These are phyloP conservation scores for Passer domesticus DNA, from an alignment of 2,113 vertebrate species.

Conservation along the genomic window DNA sequence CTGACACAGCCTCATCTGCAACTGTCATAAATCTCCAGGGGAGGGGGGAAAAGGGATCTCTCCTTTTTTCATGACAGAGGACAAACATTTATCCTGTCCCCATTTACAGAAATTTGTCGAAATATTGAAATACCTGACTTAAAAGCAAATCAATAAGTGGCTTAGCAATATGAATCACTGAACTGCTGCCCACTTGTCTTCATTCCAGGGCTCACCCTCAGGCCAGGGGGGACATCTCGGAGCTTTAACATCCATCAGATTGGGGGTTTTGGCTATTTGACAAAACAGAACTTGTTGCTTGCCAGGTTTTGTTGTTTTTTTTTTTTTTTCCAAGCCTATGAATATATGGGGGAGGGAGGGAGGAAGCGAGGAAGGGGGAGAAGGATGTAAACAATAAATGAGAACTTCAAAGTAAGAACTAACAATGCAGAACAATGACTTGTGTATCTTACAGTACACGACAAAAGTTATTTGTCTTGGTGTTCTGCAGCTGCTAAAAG, in stretches of 20 bases:
- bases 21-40: neutral
- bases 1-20: neutral
- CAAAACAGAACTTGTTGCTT: constrained; percentile 18
- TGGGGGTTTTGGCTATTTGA: neutral
- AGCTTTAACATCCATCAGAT: neutral
- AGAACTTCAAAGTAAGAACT: constrained; percentile 56
- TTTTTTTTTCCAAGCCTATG: neutral
- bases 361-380: constrained; percentile 22
- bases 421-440: constrained; percentile 51
- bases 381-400: constrained; percentile 58
- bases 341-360: constrained; percentile 28
- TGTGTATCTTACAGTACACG: neutral
- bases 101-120: neutral
- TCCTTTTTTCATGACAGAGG: neutral
- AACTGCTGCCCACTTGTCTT: neutral
- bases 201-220: neutral
- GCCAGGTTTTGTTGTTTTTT: neutral
- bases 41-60: fast-evolving
- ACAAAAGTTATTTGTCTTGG: constrained; percentile 42
- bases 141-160: neutral
- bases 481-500: constrained; percentile 45
- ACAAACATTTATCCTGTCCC: neutral
- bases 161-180: neutral
- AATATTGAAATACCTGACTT: neutral
- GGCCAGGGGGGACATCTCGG: constrained; percentile 9